phyloP scores from a whole-genome alignment of 2,113 vertebrate genomes.

The Gymnorhina tibicen region DNA sequence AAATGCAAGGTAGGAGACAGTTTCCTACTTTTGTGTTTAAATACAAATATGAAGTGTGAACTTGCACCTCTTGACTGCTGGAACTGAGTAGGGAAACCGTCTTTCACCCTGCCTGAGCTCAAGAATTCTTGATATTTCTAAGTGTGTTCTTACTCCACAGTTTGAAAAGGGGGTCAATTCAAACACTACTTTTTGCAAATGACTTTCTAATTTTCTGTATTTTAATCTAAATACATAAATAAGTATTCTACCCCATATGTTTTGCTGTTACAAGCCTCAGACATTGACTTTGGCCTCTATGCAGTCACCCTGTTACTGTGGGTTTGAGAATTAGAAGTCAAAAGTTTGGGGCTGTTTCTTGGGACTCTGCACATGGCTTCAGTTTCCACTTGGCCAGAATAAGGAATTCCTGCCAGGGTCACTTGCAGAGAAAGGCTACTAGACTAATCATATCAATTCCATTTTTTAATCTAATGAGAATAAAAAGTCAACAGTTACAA shows the following conservation, averaged over 20 bases:
- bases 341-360: not conserved
- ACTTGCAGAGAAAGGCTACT: not conserved
- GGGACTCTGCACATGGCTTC: not conserved
- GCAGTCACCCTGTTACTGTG: not conserved
- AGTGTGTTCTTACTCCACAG: not conserved
- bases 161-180: not conserved
- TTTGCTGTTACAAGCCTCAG: not conserved
- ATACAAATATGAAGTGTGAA: not conserved
- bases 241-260: not conserved
- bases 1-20: not conserved
- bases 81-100: not conserved
- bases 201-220: not conserved
- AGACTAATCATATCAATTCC: not conserved
- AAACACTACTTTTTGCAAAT: not conserved
- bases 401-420: not conserved
- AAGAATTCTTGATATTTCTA: not conserved
- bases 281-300: not conserved
- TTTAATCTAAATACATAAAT: not conserved
- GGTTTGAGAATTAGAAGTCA: not conserved
- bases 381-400: not conserved
- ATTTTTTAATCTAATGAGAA: not conserved
- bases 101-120: not conserved
- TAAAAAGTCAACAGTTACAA: not conserved
- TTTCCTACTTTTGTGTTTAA: not conserved
- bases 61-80: not conserved